Base-by-base conservation (phyloP, 2,888 invertebrate genomes). In the Mycalesis mineus region DNA sequence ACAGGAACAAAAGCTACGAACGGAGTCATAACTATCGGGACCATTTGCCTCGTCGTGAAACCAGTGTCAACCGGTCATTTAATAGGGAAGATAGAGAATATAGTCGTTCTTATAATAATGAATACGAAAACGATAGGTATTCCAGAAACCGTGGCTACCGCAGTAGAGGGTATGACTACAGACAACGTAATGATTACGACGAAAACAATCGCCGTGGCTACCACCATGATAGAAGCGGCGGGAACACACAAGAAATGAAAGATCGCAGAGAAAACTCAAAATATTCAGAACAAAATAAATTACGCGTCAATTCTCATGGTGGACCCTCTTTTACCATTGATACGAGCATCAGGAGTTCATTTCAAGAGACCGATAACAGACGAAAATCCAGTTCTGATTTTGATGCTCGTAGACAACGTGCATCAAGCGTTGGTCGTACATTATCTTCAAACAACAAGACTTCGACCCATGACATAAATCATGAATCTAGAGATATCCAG, bases 341-440 rank as follows among this genome's bases (percentile, higher is more conserved):
- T 60, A 87, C 84, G 2, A 88, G 85, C 66, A 74, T 84, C 9
- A 81, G 78, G 51, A 70, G 74, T 49, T 83, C 84, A 31, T 88
- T 87, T 62, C 84, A 86, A 72, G 71, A 74, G 54, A 71, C 71
- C 31, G 50, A 78, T 17, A 66, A 69, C 41, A 67, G 58, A 14
- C 13, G 0, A 37, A 28, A 14, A 14, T 31, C 31, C 15, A 2
- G 7, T 13, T 45, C 48, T 50, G 68, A 70, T 56, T 79, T 80
- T 62, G 75, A 84, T 71, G 62, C 63, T 47, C 76, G 82, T 58
- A 74, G 76, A 63, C 73, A 77, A 66, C 78, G 88, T 45, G 86
- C 88, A 14, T 61, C 81, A 2, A 89, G 88, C 69, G 86, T 88
- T 17, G 88, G 88, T 4, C 73, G 87, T 52, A 67, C 75, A 31